A percentile compares a stretch with the other conserved stretches of the same genome.
Evolutionary conservation across 1,140 invertebrate species (phyloP).

Genomic region (Drosophila dunni): DNA sequence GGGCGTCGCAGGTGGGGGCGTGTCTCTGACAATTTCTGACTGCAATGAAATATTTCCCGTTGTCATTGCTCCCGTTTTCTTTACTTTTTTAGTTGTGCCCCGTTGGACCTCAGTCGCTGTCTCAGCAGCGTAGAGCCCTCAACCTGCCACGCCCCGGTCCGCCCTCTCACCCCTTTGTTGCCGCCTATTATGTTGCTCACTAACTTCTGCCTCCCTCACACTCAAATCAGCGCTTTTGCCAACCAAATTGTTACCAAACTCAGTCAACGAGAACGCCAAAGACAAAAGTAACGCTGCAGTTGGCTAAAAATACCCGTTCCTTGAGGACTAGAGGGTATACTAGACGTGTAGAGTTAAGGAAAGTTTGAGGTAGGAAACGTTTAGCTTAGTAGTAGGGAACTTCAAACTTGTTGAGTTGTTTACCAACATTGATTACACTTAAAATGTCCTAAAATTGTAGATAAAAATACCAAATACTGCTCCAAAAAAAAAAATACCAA

Average conservation of each 20-base stretch:
- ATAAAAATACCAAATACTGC: too few relatives aligned
- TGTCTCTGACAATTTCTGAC: constrained; percentile 38
- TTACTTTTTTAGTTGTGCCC: too few relatives aligned
- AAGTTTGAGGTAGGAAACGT: too few relatives aligned
- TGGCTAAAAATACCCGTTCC: background rate
- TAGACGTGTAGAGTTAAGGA: too few relatives aligned
- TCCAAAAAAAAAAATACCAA: too few relatives aligned
- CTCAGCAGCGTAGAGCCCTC: constrained; percentile 10
- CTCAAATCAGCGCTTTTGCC: background rate
- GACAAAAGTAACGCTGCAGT: constrained; percentile 34
- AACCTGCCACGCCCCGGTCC: background rate
- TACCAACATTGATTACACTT: too few relatives aligned
- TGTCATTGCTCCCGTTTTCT: constrained; percentile 11
- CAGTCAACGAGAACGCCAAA: constrained; percentile 43
- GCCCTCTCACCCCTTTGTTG: background rate
- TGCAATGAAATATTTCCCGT: constrained; percentile 45
- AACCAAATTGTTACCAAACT: constrained; percentile 40
- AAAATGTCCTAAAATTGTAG: too few relatives aligned
- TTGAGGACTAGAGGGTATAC: background rate
- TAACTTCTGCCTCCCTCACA: background rate
- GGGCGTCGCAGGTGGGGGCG: background rate
- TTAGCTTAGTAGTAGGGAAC: too few relatives aligned
- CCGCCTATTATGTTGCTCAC: too few relatives aligned
- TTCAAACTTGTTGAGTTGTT: too few relatives aligned
- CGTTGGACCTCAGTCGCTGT: background rate